phyloP scores from a whole-genome alignment of 2,888 invertebrate species.

The Leucophenga maculata region DNA sequence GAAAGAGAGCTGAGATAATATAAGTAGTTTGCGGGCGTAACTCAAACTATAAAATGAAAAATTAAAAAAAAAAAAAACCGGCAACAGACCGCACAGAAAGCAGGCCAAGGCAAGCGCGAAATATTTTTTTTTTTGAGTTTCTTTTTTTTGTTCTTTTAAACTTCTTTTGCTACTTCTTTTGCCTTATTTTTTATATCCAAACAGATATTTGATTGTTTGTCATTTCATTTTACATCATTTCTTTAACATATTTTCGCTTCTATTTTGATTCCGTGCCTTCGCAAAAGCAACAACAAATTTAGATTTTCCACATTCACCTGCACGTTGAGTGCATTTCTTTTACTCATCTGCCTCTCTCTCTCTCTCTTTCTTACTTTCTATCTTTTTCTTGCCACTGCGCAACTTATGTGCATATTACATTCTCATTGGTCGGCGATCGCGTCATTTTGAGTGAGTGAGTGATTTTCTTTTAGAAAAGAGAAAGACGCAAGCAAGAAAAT shows the following conservation, averaged over 20 bases:
- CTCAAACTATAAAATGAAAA: no score
- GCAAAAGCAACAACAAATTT: constrained; percentile 24
- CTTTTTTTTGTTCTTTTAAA: constrained; percentile 23
- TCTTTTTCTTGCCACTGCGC: neutral
- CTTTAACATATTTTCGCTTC: constrained; percentile 43
- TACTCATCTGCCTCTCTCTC: neutral
- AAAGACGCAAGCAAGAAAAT: no score
- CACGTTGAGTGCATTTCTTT: constrained; percentile 13
- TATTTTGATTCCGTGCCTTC: constrained; percentile 62
- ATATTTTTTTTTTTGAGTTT: neutral
- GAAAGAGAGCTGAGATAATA: neutral
- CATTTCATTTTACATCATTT: neutral
- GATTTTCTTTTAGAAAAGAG: constrained; percentile 12
- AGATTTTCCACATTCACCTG: neutral
- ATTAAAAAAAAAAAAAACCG: neutral
- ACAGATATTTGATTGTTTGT: neutral
- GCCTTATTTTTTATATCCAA: constrained; percentile 4
- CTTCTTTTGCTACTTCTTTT: constrained; percentile 34
- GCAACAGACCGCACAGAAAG: constrained; percentile 41
- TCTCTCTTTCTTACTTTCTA: neutral
- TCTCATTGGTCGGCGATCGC: constrained; percentile 37
- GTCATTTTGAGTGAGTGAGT: constrained; percentile 32
- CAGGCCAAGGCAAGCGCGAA: constrained; percentile 58
- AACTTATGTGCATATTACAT: neutral
- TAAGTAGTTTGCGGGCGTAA: no score